Evolutionary conservation across 2,888 invertebrate genomes (phyloP), one percentile per base, ranked within the genome.

Genomic region (Ophraella communa): DNA sequence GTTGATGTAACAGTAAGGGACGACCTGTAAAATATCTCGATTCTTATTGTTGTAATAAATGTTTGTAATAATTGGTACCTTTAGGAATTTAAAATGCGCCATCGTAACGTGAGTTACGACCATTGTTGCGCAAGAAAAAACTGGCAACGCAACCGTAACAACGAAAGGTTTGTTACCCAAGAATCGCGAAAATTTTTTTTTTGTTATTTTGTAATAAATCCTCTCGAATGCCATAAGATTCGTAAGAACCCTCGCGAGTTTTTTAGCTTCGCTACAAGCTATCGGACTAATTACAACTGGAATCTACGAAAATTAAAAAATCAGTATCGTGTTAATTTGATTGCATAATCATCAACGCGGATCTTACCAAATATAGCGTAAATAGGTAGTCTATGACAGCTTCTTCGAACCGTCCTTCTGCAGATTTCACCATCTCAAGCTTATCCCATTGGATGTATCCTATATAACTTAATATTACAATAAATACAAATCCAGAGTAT

Each of bases 351-450:
- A 39, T 24, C 24, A 24, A 35, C 11, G 35, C 4, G 30, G 30
- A 7, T 27, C 49, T 49, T 64, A 91, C 83, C 65, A 91, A 83
- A 76, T 91, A 91, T 0, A 91, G 88, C n/a, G 89, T 85, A 72
- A 91, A 91, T 0, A 91, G 82, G 75, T 91, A 91, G 63, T 90
- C 90, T 73, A 91, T 91, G 0, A 91, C 91, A 0, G 90, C 89
- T 79, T 91, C 91, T 72, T 91, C 91, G 67, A 91, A 91, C 69
- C 89, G 87, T 0, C 89, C 89, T 76, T 88, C 89, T 1, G 87
- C 81, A 0, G 87, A 85, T 49, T 84, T 82, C 17, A 88, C 81
- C 65, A 89, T 86, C 72, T 87, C 85, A 1, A 90, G 87, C 67
- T 87, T 87, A 73, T 88, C 83, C 68, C 87, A 84, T 51, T 88